Base-by-base conservation (phyloP, 92 coral and sea anemone species). In the Galaxea fascicularis region DNA sequence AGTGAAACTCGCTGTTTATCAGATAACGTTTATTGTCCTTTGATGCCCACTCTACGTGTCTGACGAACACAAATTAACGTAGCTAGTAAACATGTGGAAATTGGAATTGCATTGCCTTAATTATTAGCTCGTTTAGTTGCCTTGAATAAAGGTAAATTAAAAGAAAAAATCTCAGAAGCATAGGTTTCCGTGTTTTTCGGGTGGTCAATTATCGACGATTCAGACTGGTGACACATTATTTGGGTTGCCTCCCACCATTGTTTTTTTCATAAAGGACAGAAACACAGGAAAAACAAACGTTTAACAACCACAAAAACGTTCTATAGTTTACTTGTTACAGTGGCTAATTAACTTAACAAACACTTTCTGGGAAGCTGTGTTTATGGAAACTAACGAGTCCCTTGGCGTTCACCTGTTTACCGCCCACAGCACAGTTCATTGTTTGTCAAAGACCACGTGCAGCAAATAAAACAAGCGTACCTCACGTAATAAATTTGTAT, bases 361-460 rank as follows among this genome's bases (percentile, higher is more conserved):
- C 22, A 24, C 49, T 66, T 12, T 75, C 74, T 17, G 49, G 53
- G 41, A n/a, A 29, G 84, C 58, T 4, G 29, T 67, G 76, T 79
- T 79, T 21, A 79, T 31, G 15, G 51, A 30, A 21, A 29, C 4
- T 10, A 49, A 8, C 26, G 20, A 16, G 29, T 31, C 82, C 52
- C 75, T 73, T 20, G 65, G 65, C 30, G 45, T 4, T 79, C 1
- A 79, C 84, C 84, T 26, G 84, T 47, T 51, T 29, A 11, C 65
- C 64, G 66, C 52, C 84, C 74, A 29, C 22, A 16, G 13, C 74
- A 29, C 22, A 16, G 13, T 49, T 12, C 44, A 51, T 46, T 79
- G 62, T 79, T 7, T 20, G 44, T 28, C 13, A 4, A 22, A 28
- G n/a, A 78, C 21, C 84, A 79, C 76, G 84, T 79, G 84, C 75